Evolutionary conservation across 53 echinoderm and acorn worm species (phyloP).

Genomic region (Luidia sarsii): DNA sequence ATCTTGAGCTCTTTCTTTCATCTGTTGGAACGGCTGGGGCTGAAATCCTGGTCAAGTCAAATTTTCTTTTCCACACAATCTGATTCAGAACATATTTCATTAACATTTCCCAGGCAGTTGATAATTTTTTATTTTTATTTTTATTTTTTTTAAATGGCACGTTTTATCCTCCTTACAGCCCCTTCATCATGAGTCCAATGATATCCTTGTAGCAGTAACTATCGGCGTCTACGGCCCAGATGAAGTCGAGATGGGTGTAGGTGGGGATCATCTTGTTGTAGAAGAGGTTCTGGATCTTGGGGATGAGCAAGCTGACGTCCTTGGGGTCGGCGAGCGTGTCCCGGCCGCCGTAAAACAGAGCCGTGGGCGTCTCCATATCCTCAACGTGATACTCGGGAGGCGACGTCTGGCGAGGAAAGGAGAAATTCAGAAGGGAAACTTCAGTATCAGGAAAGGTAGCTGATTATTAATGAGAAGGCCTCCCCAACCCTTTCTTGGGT

Average conservation of each 20-base stretch:
- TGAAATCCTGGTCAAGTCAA: too few species aligned
- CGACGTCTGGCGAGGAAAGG: conserved; percentile 75
- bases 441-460: too few species aligned
- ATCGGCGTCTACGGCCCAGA: conserved; percentile 80
- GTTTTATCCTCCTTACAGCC: too few species aligned
- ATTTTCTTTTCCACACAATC: too few species aligned
- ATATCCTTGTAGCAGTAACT: conserved; percentile 74
- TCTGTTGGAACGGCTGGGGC: too few species aligned
- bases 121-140: neutral
- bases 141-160: neutral
- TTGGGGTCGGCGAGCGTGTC: conserved; percentile 83
- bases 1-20: too few species aligned
- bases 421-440: too few species aligned
- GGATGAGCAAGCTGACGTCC: conserved; percentile 71
- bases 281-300: conserved; percentile 61
- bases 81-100: too few species aligned
- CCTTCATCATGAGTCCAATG: conserved; percentile 37
- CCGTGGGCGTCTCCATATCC: conserved; percentile 76
- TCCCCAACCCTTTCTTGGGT: too few species aligned
- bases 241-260: conserved; percentile 92
- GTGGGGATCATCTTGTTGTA: conserved; percentile 67
- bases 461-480: too few species aligned
- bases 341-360: conserved; percentile 77
- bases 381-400: conserved; percentile 76
- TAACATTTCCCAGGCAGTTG: too few species aligned